Evolutionary conservation across 2,888 invertebrate genomes (phyloP).

Genomic region (Protophormia terraenovae): DNA sequence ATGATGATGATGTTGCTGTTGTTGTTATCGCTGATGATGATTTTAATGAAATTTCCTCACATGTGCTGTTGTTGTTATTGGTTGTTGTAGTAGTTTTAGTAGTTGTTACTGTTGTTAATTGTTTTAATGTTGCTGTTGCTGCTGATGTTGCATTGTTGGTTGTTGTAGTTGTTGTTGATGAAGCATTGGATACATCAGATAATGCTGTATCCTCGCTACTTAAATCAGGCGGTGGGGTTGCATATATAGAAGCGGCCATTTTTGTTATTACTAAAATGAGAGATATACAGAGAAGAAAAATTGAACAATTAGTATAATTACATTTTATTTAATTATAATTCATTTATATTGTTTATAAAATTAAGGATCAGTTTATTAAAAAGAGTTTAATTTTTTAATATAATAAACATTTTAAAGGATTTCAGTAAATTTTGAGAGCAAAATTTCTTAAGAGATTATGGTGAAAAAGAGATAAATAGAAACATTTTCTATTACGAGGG

Average conservation of each 20-base stretch:
- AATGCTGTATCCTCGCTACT: constrained; percentile 82
- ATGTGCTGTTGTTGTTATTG: constrained; percentile 1
- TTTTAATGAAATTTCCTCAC: constrained; percentile 30
- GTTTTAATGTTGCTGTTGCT: constrained; percentile 48
- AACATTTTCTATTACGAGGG: no score
- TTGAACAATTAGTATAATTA: constrained; percentile 70
- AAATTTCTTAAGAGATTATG: no score
- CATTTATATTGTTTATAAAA: background rate
- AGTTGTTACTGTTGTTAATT: constrained; percentile 33
- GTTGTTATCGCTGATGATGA: background rate
- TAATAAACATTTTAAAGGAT: background rate
- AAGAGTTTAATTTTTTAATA: background rate
- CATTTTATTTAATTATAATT: constrained; percentile 10
- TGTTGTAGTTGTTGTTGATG: constrained; percentile 71
- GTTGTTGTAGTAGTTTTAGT: constrained; percentile 22
- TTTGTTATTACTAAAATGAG: constrained; percentile 78
- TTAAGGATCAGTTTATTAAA: constrained; percentile 8
- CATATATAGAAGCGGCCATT: constrained; percentile 82
- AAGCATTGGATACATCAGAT: constrained; percentile 80
- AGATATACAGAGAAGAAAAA: constrained; percentile 1
- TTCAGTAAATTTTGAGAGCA: no score
- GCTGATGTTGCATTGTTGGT: constrained; percentile 56
- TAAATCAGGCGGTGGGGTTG: constrained; percentile 81
- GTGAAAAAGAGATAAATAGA: no score
- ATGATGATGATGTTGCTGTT: constrained; percentile 12